phyloP scores from a whole-genome alignment of 2,888 invertebrate species.

The Pammene aurita region DNA sequence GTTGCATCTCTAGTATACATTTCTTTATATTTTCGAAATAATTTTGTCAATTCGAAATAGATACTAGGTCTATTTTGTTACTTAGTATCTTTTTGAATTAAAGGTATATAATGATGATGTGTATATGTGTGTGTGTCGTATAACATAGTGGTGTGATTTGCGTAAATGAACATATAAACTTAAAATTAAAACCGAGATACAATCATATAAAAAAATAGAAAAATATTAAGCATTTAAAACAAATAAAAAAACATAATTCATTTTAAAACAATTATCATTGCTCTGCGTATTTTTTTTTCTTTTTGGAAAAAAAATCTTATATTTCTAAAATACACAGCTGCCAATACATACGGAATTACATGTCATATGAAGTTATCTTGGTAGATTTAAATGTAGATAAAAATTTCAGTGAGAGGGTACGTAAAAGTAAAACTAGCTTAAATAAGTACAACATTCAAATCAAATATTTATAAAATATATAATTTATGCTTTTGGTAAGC shows the following conservation, averaged over 20 bases:
- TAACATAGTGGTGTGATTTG: conserved; percentile 12
- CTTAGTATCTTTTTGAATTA: neutral
- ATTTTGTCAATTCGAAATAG: neutral
- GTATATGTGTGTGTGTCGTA: neutral
- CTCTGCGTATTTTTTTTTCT: neutral
- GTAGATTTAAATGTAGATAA: neutral
- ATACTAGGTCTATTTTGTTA: neutral
- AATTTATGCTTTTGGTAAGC: conserved; percentile 14
- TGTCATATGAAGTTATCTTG: neutral
- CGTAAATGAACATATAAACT: conserved; percentile 4
- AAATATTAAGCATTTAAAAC: neutral
- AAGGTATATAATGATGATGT: neutral
- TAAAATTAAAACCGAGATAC: neutral
- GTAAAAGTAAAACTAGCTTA: neutral
- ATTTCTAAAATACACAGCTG: neutral
- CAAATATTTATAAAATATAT: neutral
- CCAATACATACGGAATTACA: too few species aligned
- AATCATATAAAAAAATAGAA: neutral
- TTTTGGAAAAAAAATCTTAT: neutral
- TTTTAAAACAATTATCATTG: neutral
- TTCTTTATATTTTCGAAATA: conserved; percentile 6
- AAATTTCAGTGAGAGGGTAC: neutral
- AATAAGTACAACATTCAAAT: conserved; percentile 2
- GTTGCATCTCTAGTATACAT: too few species aligned
- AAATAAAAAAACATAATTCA: neutral